These are phyloP conservation scores for Pseudeuparius sepicola DNA, from an alignment of 2,888 invertebrate genomes.

Conservation along the genomic window DNA sequence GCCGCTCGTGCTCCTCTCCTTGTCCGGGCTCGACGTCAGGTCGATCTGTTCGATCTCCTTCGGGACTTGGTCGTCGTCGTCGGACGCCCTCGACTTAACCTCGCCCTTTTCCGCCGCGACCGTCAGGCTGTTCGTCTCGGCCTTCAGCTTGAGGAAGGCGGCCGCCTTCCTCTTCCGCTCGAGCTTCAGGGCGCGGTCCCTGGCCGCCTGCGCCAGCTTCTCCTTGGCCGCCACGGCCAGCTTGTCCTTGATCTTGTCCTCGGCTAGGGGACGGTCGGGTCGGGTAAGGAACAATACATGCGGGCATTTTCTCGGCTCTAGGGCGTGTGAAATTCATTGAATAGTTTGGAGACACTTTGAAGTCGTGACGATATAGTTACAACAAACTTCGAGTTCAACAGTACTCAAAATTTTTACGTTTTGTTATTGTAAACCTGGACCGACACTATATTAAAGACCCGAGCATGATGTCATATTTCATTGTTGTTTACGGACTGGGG, in stretches of 20 bases:
- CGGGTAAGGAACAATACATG: not conserved
- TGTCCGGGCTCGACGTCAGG: constrained; percentile 10
- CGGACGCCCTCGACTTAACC: constrained; percentile 12
- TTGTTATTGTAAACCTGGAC: too few species aligned
- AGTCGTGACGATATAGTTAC: too few species aligned
- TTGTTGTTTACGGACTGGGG: too few species aligned
- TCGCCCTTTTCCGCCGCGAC: constrained; percentile 14
- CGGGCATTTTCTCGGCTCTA: too few species aligned
- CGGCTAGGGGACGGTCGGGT: constrained; percentile 33
- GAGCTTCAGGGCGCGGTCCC: constrained; percentile 48
- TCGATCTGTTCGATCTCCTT: constrained; percentile 10
- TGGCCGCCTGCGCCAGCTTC: constrained; percentile 45
- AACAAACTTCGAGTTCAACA: too few species aligned
- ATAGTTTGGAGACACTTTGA: too few species aligned
- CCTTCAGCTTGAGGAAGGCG: constrained; percentile 53
- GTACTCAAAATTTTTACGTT: too few species aligned
- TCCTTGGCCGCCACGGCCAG: constrained; percentile 46
- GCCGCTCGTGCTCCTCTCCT: constrained; percentile 21
- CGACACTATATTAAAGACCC: too few species aligned
- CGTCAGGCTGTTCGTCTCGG: constrained; percentile 17
- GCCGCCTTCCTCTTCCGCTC: constrained; percentile 74
- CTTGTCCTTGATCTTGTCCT: constrained; percentile 51
- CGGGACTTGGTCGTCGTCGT: constrained; percentile 16
- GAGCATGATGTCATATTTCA: too few species aligned
- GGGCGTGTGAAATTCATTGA: too few species aligned